These are phyloP conservation scores for Microcebus griseorufus DNA, from an alignment of 2,113 vertebrate genomes.

Conservation along the genomic window DNA sequence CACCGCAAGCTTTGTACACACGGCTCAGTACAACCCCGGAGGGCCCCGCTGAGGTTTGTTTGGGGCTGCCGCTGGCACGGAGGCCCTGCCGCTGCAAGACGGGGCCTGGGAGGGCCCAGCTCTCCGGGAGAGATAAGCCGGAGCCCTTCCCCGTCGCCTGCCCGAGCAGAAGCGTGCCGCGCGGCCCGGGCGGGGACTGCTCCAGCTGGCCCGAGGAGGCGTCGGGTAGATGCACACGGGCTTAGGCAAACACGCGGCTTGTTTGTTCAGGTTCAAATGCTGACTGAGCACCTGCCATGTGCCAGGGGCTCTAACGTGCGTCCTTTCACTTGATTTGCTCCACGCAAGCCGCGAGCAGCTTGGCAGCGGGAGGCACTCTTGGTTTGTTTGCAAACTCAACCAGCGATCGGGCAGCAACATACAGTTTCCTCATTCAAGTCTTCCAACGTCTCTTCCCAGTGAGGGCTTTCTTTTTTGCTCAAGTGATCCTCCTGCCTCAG, in stretches of 20 bases:
- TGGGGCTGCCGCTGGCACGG: background rate
- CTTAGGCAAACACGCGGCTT: background rate
- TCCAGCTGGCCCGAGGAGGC: background rate
- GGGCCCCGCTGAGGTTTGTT: background rate
- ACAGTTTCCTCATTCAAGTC: background rate
- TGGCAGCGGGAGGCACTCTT: background rate
- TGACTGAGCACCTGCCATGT: background rate
- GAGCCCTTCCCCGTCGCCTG: background rate
- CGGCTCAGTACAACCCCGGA: background rate
- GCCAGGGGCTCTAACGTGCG: background rate
- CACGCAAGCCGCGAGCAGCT: rapidly evolving
- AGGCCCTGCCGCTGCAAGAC: background rate
- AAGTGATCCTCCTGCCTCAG: no score
- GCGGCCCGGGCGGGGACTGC: rapidly evolving
- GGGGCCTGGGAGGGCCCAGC: background rate
- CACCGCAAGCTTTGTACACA: background rate
- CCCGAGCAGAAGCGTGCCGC: background rate
- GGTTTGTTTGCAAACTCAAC: background rate
- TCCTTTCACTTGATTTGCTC: rapidly evolving
- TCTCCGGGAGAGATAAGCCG: background rate
- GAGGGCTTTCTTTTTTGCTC: background rate
- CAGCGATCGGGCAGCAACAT: background rate
- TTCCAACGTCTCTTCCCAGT: background rate
- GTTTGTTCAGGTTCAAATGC: background rate
- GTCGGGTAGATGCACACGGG: rapidly evolving